Evolutionary conservation across 2,888 invertebrate genomes (phyloP), one percentile per base, ranked within the genome.

Genomic region (Diaperis boleti): DNA sequence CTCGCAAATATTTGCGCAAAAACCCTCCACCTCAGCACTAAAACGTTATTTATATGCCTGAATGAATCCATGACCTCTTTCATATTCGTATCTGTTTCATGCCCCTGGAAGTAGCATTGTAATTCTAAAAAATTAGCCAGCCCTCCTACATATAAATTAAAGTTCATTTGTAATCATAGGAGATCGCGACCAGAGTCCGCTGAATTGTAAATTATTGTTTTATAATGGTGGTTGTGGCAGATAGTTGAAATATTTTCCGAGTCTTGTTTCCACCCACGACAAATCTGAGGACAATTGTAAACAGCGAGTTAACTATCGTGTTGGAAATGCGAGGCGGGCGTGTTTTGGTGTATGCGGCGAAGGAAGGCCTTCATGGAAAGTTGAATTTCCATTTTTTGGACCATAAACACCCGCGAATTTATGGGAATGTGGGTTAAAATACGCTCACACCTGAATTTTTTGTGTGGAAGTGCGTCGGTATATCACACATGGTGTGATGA

Each of bases 201-300:
- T 60, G 60, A 60, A 60, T 60, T 60, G 52, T 44, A 60, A 60
- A 60, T 60, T 60, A 44, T 60, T 52, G 44, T 41, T 60, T 50
- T 59, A 49, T 39, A 41, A 41, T 57, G 57, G 26, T 45, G 22
- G 45, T 22, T 45, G 22, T 44, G 31, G 33, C 41, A 42, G 41
- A 42, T 42, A 17, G 20, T 17, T 10, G 18, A 42, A 42, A 44
- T 44, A 18, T 33, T 42, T 41, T 14, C 41, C 15, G 7, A 11
- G 26, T 29, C 22, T 39, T 54, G 44, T 44, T 29, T 8, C 44
- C 29, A 29, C 55, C 55, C 20, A 55, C 55, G 42, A 44, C 33
- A 55, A 29, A 41, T 41, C 31, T 26, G 33, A 8, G n/a, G 13
- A 54, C 20, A 11, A 50, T 39, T 52, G 52, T 52, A 52, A 52